phyloP scores from a whole-genome alignment of 2,888 invertebrate genomes.

The Caradrina clavipalpis region DNA sequence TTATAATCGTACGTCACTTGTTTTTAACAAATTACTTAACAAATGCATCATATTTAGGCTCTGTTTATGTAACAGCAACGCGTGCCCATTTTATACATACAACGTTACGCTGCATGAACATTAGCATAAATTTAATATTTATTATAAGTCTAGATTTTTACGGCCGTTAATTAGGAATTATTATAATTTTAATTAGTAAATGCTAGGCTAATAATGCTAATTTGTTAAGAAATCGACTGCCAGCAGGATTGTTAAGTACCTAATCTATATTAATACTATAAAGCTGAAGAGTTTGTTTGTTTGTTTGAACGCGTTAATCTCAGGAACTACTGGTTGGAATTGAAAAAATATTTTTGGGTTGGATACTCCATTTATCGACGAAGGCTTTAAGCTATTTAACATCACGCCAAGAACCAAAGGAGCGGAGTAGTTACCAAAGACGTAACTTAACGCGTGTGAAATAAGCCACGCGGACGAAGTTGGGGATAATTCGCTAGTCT shows the following conservation, averaged over 20 bases:
- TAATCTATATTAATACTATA: no score
- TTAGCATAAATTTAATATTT: slow-evolving; percentile 31
- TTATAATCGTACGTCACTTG: background rate
- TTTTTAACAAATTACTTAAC: slow-evolving; percentile 22
- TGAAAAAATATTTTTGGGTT: no score
- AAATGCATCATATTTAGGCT: slow-evolving; percentile 29
- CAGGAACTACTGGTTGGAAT: no score
- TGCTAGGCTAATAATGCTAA: slow-evolving; percentile 21
- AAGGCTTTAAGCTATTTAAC: no score
- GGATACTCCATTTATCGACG: no score
- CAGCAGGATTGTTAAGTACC: background rate
- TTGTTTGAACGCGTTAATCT: no score
- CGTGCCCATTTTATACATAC: slow-evolving; percentile 31
- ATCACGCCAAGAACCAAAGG: no score
- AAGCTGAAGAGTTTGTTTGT: no score
- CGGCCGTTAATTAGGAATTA: slow-evolving; percentile 23
- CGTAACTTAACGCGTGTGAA: no score
- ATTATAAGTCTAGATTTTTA: slow-evolving; percentile 14
- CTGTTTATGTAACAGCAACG: slow-evolving; percentile 34
- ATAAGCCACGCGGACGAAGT: no score
- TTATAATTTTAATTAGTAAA: slow-evolving; percentile 34
- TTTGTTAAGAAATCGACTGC: slow-evolving; percentile 1
- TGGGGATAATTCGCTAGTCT: no score
- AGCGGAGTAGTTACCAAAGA: no score
- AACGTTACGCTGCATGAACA: slow-evolving; percentile 21